Conservation (phyloP, 2,113 vertebrate species). For the Cisticola juncidis region DNA sequence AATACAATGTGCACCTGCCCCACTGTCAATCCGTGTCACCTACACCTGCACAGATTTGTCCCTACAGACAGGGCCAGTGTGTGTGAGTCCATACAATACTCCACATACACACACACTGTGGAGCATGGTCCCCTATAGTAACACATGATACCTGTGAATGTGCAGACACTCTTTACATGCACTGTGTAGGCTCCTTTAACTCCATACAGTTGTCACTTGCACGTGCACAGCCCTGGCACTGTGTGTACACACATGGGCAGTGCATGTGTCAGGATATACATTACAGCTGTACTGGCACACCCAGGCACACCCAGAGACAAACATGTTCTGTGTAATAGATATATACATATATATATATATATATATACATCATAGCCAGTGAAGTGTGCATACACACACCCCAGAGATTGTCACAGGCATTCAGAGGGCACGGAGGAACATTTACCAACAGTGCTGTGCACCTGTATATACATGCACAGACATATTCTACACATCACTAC, state of each 20-base stretch:
- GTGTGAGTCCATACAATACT: background rate
- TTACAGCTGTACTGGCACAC: background rate
- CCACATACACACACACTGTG: background rate
- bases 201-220: background rate
- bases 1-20: background rate
- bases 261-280: fast-evolving
- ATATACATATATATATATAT: background rate
- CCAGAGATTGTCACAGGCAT: too few relatives aligned
- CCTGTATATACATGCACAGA: background rate
- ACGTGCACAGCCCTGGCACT: background rate
- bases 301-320: background rate
- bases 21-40: background rate
- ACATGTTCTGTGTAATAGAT: fast-evolving
- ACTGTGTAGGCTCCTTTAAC: background rate
- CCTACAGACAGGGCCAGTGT: background rate
- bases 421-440: background rate
- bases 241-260: fast-evolving
- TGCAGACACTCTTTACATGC: background rate
- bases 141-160: too few relatives aligned
- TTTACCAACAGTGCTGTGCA: background rate
- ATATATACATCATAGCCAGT: background rate
- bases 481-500: fast-evolving
- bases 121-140: background rate
- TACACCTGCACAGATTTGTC: background rate
- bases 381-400: background rate